A percentile compares a stretch with the other conserved stretches of the same genome.
Conservation (phyloP, 2,888 invertebrate species). For the Alentia gelatinosa region DNA sequence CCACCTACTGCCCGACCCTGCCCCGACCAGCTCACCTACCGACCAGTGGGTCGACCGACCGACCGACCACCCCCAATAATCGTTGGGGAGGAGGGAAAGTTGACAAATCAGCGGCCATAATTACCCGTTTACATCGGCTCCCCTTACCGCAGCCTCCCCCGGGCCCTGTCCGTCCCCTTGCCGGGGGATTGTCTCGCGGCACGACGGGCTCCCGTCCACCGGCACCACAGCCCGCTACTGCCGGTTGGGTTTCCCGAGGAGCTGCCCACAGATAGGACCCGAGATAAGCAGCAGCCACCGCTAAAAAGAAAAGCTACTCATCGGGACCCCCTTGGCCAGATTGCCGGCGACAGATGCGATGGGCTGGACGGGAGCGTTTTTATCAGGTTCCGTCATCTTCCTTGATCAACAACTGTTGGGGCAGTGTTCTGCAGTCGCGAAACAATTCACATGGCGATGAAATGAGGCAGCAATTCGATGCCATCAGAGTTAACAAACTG, state of each 20-base stretch:
- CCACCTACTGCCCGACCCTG: background rate
- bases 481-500: background rate
- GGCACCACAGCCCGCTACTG: background rate
- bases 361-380: constrained; percentile 2
- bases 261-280: background rate
- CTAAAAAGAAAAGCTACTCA: background rate
- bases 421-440: background rate
- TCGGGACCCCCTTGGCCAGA: background rate
- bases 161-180: too few species aligned
- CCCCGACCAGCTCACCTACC: background rate
- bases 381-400: constrained; percentile 13
- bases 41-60: background rate
- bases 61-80: background rate
- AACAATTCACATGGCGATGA: background rate
- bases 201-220: background rate
- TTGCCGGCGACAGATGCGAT: constrained; percentile 36
- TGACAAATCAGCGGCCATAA: background rate
- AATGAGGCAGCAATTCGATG: constrained; percentile 11
- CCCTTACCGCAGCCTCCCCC: background rate
- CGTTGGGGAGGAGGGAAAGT: background rate
- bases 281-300: background rate
- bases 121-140: background rate
- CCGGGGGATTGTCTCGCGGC: background rate
- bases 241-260: background rate
- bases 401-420: background rate